Evolutionary conservation across 2,113 vertebrate genomes (phyloP).

Genomic region (Vidua chalybeata): DNA sequence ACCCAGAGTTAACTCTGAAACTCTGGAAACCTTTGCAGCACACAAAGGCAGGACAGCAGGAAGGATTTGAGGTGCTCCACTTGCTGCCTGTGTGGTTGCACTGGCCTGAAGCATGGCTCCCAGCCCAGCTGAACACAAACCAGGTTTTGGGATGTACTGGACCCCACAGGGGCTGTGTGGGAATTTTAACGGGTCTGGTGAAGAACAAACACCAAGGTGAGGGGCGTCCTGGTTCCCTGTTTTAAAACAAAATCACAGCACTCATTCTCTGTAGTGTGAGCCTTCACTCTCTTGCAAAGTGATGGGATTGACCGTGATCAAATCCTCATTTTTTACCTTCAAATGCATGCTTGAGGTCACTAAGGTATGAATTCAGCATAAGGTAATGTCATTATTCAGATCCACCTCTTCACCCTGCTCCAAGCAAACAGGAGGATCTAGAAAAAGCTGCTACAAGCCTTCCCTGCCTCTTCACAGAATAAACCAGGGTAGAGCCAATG

Average conservation of each 20-base stretch:
- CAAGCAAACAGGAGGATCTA: neutral
- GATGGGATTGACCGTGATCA: too few relatives aligned
- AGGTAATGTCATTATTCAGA: neutral
- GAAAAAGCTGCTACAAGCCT: neutral
- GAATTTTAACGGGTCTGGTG: neutral
- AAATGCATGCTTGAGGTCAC: fast-evolving
- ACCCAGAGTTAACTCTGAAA: fast-evolving
- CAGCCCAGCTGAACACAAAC: neutral
- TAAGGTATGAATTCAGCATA: neutral
- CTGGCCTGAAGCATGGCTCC: neutral
- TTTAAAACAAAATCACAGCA: neutral
- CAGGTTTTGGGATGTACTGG: neutral
- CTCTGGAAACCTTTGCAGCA: neutral
- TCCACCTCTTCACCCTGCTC: neutral
- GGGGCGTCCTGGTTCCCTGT: too few relatives aligned
- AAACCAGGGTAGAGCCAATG: neutral
- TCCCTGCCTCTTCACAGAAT: too few relatives aligned
- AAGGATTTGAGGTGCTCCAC: too few relatives aligned
- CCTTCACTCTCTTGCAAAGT: neutral
- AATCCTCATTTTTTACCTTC: neutral
- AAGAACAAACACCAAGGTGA: neutral
- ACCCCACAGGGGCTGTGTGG: fast-evolving
- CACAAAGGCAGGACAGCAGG: fast-evolving
- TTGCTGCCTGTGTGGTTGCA: fast-evolving
- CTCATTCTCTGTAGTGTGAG: neutral